These are phyloP conservation scores for Macaria notata DNA, from an alignment of 2,888 invertebrate species.

Conservation along the genomic window DNA sequence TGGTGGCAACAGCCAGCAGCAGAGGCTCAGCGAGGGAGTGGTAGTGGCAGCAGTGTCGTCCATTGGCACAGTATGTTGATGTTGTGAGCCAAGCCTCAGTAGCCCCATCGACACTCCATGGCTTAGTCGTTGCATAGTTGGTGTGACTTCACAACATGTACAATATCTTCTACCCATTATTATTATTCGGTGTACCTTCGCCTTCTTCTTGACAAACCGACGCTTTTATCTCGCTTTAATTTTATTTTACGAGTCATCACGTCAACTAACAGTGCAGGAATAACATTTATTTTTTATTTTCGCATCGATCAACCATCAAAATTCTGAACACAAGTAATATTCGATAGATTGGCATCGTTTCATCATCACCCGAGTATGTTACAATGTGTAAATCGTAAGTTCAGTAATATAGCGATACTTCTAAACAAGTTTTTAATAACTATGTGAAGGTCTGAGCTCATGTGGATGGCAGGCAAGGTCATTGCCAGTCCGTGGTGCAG, in stretches of 20 bases:
- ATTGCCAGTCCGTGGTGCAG: constrained; percentile 45
- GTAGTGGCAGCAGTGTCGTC: constrained; percentile 52
- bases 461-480: constrained; percentile 64
- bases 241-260: constrained; percentile 52
- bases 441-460: constrained; percentile 57
- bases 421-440: constrained; percentile 41
- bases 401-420: constrained; percentile 27
- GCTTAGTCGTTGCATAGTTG: constrained; percentile 76
- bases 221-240: constrained; percentile 40
- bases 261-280: constrained; percentile 59
- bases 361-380: constrained; percentile 43
- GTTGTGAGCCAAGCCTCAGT: constrained; percentile 71
- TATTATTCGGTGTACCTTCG: constrained; percentile 64
- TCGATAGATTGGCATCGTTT: constrained; percentile 64
- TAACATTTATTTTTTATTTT: constrained; percentile 52
- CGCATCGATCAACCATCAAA: constrained; percentile 49
- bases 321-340: constrained; percentile 43
- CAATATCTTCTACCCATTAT: constrained; percentile 46
- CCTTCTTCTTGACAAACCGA: constrained; percentile 62
- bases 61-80: constrained; percentile 65
- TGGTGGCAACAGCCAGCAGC: too few species aligned
- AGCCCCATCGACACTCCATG: constrained; percentile 72
- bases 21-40: constrained; percentile 28
- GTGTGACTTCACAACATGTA: constrained; percentile 55
- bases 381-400: constrained; percentile 27